Conservation (phyloP, 1,140 invertebrate species). For the Cotesia typhae region DNA sequence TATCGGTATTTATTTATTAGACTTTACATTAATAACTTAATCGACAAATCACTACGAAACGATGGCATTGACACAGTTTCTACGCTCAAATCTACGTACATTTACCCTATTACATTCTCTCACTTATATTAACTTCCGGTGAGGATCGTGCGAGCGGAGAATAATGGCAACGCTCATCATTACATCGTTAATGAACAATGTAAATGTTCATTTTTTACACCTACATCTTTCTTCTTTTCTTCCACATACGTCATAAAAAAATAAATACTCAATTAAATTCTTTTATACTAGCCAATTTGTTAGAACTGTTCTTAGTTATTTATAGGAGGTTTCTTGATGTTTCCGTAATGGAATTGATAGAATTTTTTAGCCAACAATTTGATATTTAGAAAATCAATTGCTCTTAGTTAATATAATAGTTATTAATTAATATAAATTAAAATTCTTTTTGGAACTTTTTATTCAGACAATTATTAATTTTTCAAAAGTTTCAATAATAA, state of each 20-base stretch:
- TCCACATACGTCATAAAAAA: slow-evolving; percentile 19
- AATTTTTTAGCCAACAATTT: no score
- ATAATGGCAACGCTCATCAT: slow-evolving; percentile 32
- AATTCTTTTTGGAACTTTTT: no score
- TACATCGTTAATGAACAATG: slow-evolving; percentile 36
- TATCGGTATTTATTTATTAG: slow-evolving; percentile 41
- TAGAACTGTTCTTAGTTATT: no score
- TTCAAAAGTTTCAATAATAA: no score
- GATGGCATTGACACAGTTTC: slow-evolving; percentile 54
- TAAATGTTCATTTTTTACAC: slow-evolving; percentile 29
- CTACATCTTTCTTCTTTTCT: slow-evolving; percentile 18
- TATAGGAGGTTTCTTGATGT: no score
- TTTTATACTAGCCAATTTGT: not conserved
- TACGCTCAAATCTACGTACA: slow-evolving; percentile 31
- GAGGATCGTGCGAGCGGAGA: slow-evolving; percentile 13
- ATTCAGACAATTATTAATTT: no score
- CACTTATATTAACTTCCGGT: slow-evolving; percentile 40
- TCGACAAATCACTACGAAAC: slow-evolving; percentile 44
- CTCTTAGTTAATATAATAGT: no score
- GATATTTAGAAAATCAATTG: no score
- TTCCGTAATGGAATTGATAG: no score
- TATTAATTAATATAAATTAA: no score
- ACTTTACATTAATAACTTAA: slow-evolving; percentile 26
- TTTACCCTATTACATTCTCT: slow-evolving; percentile 22
- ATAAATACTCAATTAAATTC: not conserved